These are phyloP conservation scores for Aphelinus certus DNA, from an alignment of 1,140 invertebrate genomes.

Conservation along the genomic window DNA sequence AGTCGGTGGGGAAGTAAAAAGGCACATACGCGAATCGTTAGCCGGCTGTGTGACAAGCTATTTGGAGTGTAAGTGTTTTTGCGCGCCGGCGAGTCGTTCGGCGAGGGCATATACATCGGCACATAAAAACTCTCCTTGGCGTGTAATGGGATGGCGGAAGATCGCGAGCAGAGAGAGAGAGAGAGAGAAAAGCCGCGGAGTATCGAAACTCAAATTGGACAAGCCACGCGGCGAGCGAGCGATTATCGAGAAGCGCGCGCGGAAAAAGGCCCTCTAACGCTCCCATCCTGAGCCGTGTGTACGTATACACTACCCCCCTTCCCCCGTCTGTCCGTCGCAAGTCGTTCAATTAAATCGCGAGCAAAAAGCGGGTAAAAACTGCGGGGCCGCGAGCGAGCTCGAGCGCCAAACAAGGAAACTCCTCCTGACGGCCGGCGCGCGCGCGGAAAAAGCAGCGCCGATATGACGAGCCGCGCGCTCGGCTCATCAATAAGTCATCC, in stretches of 20 bases:
- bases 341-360: conserved; percentile 31
- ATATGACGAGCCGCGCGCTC: not conserved
- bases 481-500: too few species aligned
- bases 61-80: too few species aligned
- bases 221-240: not conserved
- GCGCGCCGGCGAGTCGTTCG: too few species aligned
- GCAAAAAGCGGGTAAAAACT: conserved; percentile 21
- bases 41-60: too few species aligned
- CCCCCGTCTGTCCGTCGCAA: not conserved
- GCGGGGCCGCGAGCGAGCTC: not conserved
- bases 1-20: too few species aligned
- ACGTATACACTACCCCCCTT: too few species aligned
- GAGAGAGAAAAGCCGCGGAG: not conserved
- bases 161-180: not conserved
- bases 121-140: too few species aligned
- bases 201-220: not conserved
- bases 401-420: conserved; percentile 25
- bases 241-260: not conserved
- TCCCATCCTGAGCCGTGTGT: not conserved
- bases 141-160: not conserved
- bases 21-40: too few species aligned
- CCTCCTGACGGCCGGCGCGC: too few species aligned
- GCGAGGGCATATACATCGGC: too few species aligned
- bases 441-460: too few species aligned
- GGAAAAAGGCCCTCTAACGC: not conserved